Percentiles rank a stretch among this genome's conserved stretches.
phyloP scores from a whole-genome alignment of 2,113 vertebrate species.

The Pionites leucogaster region DNA sequence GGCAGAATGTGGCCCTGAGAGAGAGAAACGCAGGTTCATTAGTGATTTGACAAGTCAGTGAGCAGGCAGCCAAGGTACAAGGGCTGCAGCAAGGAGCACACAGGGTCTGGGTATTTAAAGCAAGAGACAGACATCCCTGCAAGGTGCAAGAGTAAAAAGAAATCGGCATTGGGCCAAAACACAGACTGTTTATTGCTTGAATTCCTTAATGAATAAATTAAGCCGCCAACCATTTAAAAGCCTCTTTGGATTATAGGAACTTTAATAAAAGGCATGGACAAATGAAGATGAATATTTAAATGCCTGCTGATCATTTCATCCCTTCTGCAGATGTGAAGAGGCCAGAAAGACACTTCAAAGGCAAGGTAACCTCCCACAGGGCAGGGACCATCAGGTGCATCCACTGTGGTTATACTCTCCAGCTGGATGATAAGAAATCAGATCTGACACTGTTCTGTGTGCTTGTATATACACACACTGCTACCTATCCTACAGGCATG shows the following conservation, averaged over 20 bases:
- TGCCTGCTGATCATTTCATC: not conserved
- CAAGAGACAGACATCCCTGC: conserved; percentile 16
- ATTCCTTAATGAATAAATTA: conserved; percentile 36
- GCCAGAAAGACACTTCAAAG: not conserved
- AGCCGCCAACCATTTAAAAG: conserved; percentile 26
- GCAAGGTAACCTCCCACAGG: not conserved
- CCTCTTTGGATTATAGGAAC: not conserved
- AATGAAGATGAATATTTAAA: conserved; percentile 1
- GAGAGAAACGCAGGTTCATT: not conserved
- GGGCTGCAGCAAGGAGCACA: not conserved
- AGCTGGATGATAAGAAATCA: not conserved
- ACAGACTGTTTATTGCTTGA: conserved; percentile 29
- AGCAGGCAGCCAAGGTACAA: conserved; percentile 15
- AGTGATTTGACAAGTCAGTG: conserved; percentile 40
- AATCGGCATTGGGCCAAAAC: not conserved
- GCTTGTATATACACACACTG: not conserved
- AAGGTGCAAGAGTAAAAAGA: not conserved
- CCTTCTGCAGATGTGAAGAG: not conserved
- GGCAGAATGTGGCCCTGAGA: conserved; percentile 28
- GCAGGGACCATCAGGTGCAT: not conserved
- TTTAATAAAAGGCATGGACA: not conserved
- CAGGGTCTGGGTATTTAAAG: not conserved
- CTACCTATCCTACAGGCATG: not conserved
- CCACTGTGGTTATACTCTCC: not conserved
- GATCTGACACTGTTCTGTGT: not conserved